phyloP scores from a whole-genome alignment of 2,888 invertebrate species.

The Tachystola acroxantha region DNA sequence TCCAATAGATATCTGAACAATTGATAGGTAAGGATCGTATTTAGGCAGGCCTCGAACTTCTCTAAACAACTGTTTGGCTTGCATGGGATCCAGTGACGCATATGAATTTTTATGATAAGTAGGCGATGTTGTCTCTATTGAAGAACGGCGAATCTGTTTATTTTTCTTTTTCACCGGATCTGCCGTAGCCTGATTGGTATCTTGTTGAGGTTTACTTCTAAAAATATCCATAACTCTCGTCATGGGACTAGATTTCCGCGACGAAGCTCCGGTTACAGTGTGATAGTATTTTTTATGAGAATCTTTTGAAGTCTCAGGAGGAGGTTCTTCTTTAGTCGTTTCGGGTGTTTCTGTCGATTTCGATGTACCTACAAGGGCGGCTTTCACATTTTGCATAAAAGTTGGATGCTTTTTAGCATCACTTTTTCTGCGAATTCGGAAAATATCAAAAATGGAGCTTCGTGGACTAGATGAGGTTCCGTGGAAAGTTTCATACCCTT shows the following conservation, averaged over 20 bases:
- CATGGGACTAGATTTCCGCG: conserved; percentile 69
- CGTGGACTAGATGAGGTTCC: conserved; percentile 71
- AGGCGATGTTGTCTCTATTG: conserved; percentile 69
- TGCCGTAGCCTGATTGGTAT: conserved; percentile 38
- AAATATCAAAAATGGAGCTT: conserved; percentile 73
- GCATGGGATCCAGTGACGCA: conserved; percentile 63
- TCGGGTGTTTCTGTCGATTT: conserved; percentile 58
- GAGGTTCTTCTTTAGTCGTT: conserved; percentile 45
- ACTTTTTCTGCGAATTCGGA: conserved; percentile 68
- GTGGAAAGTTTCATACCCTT: conserved; percentile 72
- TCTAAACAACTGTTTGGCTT: conserved; percentile 69
- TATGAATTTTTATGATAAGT: conserved; percentile 73
- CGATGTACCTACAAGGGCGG: conserved; percentile 29
- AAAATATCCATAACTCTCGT: conserved; percentile 73
- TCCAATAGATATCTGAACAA: conserved; percentile 71
- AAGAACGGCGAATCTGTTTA: conserved; percentile 59
- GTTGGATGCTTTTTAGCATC: conserved; percentile 63
- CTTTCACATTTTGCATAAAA: conserved; percentile 45
- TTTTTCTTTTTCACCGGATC: conserved; percentile 60
- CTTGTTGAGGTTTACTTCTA: conserved; percentile 58
- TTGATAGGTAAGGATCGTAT: conserved; percentile 71
- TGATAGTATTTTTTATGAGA: conserved; percentile 72
- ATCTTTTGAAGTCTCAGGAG: conserved; percentile 49
- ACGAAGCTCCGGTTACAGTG: conserved; percentile 71
- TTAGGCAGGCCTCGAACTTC: conserved; percentile 69